Evolutionary conservation across 64 coral and sea anemone genomes (phyloP).

Genomic region (Montipora efflorescens): DNA sequence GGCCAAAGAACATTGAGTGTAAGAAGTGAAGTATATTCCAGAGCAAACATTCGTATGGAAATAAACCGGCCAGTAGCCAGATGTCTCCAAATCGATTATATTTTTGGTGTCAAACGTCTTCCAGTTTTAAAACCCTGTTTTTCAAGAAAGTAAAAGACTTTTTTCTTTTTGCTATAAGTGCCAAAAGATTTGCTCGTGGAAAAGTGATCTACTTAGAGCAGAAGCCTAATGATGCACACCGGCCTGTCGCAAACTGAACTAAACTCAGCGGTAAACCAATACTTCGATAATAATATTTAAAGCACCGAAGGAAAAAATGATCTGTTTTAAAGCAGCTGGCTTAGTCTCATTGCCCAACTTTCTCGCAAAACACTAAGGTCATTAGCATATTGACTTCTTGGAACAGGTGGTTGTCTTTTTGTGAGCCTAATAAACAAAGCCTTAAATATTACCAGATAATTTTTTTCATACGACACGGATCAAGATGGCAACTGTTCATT

Average conservation of each 20-base stretch:
- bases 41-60: constrained; percentile 2
- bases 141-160: too few species aligned
- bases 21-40: not conserved
- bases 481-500: too few species aligned
- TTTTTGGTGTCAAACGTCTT: not conserved
- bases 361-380: not conserved
- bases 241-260: not conserved
- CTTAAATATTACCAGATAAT: too few species aligned
- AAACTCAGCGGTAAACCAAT: not conserved
- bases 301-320: not conserved
- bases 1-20: too few species aligned
- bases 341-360: not conserved
- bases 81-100: not conserved
- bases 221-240: not conserved
- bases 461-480: too few species aligned
- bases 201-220: too few species aligned
- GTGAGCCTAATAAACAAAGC: too few species aligned
- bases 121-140: too few species aligned
- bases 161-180: too few species aligned
- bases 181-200: too few species aligned
- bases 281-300: not conserved
- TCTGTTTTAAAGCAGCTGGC: not conserved
- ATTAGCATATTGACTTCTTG: not conserved
- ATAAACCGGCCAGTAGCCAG: not conserved
- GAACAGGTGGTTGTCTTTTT: not conserved